Evolutionary conservation across 2,888 invertebrate genomes (phyloP).

Genomic region (Podabrus alpinus): DNA sequence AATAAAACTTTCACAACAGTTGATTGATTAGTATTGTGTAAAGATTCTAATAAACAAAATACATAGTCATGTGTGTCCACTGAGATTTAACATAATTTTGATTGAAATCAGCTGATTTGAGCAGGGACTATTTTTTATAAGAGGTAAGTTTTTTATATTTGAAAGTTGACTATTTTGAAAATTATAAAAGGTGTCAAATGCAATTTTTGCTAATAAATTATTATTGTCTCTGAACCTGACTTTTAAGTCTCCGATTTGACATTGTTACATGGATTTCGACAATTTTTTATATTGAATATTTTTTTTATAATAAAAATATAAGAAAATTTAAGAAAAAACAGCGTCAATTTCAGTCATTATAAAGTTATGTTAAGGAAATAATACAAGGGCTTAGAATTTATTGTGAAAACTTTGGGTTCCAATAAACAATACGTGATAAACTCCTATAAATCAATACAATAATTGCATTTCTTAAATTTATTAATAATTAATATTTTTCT

Average conservation of each 20-base stretch:
- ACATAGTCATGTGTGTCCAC: neutral
- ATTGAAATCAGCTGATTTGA: neutral
- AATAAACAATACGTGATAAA: neutral
- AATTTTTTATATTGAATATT: too few species aligned
- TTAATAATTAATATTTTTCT: neutral
- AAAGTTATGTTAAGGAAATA: neutral
- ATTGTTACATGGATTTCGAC: too few species aligned
- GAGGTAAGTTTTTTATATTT: neutral
- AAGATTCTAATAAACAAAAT: neutral
- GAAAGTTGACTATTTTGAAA: neutral
- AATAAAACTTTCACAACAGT: slow-evolving; percentile 12
- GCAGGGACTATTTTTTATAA: neutral
- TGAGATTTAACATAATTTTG: neutral
- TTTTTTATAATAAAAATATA: too few species aligned
- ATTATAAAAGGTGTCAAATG: too few species aligned
- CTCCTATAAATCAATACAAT: neutral
- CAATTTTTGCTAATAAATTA: too few species aligned
- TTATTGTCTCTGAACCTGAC: too few species aligned
- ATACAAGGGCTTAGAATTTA: neutral
- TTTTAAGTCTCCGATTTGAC: too few species aligned
- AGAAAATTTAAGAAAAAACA: too few species aligned
- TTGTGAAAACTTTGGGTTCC: neutral
- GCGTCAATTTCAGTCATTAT: neutral
- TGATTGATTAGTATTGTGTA: neutral
- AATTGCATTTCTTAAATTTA: neutral